These are phyloP conservation scores for Sarcoramphus papa DNA, from an alignment of 2,797 vertebrate species.

Conservation along the genomic window DNA sequence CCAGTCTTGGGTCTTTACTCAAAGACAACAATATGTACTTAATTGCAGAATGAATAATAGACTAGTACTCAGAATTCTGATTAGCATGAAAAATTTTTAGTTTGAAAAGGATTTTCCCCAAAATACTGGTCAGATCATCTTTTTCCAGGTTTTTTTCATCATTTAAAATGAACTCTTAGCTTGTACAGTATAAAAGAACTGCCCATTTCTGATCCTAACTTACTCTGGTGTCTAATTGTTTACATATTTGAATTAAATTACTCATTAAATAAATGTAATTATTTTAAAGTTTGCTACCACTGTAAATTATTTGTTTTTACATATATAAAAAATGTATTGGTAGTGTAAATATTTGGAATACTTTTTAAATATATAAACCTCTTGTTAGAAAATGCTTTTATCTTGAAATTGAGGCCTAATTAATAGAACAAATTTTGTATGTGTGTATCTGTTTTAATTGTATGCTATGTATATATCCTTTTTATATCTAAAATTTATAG, in stretches of 20 bases:
- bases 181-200: background rate
- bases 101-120: background rate
- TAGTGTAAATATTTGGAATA: background rate
- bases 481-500: background rate
- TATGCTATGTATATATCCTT: background rate
- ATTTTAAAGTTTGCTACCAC: background rate
- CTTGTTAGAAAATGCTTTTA: background rate
- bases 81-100: background rate
- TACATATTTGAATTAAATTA: background rate
- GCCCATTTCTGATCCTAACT: background rate
- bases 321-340: background rate
- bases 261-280: background rate
- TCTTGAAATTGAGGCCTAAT: background rate
- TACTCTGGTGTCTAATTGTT: background rate
- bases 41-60: background rate
- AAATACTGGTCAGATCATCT: background rate
- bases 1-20: background rate
- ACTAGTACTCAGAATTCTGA: background rate
- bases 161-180: background rate
- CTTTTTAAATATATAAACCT: background rate
- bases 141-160: fast-evolving
- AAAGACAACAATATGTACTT: background rate
- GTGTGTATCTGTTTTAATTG: background rate
- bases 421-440: background rate
- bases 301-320: background rate